Base-by-base conservation (phyloP, 2,888 invertebrate species). In the Cynaeus angustus region DNA sequence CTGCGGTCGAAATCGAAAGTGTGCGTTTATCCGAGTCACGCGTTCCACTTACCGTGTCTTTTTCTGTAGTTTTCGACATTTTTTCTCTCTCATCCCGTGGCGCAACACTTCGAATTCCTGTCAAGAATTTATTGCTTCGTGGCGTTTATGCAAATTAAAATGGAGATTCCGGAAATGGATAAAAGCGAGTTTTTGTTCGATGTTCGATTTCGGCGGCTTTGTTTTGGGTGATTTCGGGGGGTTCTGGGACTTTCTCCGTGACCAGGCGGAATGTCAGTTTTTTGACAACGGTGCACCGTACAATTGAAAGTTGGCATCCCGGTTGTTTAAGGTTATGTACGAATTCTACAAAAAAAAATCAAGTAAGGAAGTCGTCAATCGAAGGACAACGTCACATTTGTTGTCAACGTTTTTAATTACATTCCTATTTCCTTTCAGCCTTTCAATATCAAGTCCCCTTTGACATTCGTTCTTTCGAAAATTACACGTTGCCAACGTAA, bases 1-100 rank as follows among this genome's bases (percentile, higher is more conserved):
- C 72, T 55, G 58, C 50, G 67, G 59, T 58, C 56, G 74, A 75
- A 75, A 75, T 68, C 73, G 74, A 75, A 75, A 75, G 75, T 75
- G 59, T 45, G 46, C 43, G 21, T 21, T 21, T 21, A 21, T 21
- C 21, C 21, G 45, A 62, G 56, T 58, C 61, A 73, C 74, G 73
- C 74, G 73, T 71, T 72, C 73, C 68, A 72, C 73, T 68, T 21
- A 21, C 21, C 21, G 21, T 3, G 2, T 21, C n/a, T 10, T 52
- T 10, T 14, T 13, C 16, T 33, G 2, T 4, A 8, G n/a, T 28
- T 28, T 16, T 21, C 21, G 46, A 10, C 37, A 14, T 21, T 55
- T 41, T 55, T 41, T 41, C 38, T 12, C 10, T 38, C 30, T 55
- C 38, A 38, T 55, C 55, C 38, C 55, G 41, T 38, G 53, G 33